These are phyloP conservation scores for Meta bourneti DNA, from an alignment of 2,888 invertebrate species.

Conservation along the genomic window DNA sequence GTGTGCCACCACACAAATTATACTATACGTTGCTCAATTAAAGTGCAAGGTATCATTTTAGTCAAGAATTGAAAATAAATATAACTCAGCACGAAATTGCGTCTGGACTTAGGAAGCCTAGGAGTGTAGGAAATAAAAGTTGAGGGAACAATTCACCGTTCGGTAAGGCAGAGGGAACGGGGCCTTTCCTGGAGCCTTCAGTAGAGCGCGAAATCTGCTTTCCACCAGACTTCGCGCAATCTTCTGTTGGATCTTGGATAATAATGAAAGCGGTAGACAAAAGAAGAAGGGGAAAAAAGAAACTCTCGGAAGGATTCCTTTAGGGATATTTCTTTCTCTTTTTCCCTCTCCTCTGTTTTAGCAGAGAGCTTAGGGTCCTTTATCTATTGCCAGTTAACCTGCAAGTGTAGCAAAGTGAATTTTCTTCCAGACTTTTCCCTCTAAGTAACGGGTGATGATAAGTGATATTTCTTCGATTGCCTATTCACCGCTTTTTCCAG, in stretches of 20 bases:
- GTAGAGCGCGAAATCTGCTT: slow-evolving; percentile 55
- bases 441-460: slow-evolving; percentile 34
- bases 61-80: too few species aligned
- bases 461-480: not conserved
- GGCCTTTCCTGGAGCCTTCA: slow-evolving; percentile 24
- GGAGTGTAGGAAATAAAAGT: not conserved
- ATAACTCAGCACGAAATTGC: too few species aligned
- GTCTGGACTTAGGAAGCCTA: too few species aligned
- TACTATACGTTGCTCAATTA: too few species aligned
- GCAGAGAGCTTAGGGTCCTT: slow-evolving; percentile 20
- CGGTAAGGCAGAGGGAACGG: slow-evolving; percentile 44
- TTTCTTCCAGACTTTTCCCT: not conserved
- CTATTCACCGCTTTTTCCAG: not conserved
- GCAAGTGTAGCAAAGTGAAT: slow-evolving; percentile 41
- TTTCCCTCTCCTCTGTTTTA: not conserved
- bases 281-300: slow-evolving; percentile 21
- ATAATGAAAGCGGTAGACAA: slow-evolving; percentile 55
- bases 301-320: slow-evolving; percentile 37
- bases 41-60: too few species aligned
- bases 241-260: slow-evolving; percentile 37
- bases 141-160: not conserved
- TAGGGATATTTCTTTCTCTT: slow-evolving; percentile 18
- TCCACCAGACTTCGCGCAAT: slow-evolving; percentile 53
- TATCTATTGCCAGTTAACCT: slow-evolving; percentile 43
- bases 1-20: too few species aligned